phyloP scores from a whole-genome alignment of 30 jellyfish, hydroid and myxozoan species.

The Chironex yamaguchii region DNA sequence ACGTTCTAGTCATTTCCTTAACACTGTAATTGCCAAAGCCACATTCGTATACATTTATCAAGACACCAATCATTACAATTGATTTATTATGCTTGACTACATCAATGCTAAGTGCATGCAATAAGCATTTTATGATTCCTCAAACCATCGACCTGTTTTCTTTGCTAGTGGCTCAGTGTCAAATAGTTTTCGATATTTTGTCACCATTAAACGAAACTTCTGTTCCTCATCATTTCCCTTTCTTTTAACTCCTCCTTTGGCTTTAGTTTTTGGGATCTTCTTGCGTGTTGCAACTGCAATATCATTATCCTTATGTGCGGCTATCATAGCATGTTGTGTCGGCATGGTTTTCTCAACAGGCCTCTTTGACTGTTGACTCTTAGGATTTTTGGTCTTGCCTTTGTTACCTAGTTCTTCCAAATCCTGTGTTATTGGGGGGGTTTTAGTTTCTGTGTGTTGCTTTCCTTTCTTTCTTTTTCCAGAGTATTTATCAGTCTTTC shows the following conservation, averaged over 20 bases:
- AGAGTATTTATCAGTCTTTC: not conserved
- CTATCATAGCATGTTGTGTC: not conserved
- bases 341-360: not conserved
- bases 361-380: too few relatives aligned
- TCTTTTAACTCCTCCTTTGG: not conserved
- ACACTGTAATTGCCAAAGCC: too few relatives aligned
- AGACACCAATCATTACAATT: not conserved
- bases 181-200: slow-evolving; percentile 59
- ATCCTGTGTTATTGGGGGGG: not conserved
- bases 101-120: too few relatives aligned
- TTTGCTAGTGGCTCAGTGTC: not conserved
- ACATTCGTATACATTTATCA: too few relatives aligned
- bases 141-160: slow-evolving; percentile 76
- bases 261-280: not conserved
- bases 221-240: slow-evolving; percentile 57
- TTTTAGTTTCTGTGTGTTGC: not conserved
- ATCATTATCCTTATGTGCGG: too few relatives aligned
- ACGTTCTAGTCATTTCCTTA: too few relatives aligned
- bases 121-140: too few relatives aligned
- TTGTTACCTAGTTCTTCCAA: not conserved
- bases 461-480: not conserved
- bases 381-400: not conserved
- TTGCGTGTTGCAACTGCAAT: too few relatives aligned
- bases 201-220: slow-evolving; percentile 55
- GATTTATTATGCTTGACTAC: too few relatives aligned